Percentiles rank a stretch among this genome's conserved stretches.
Conservation (phyloP, 2,888 invertebrate genomes). For the Acanthosepion esculentum region DNA sequence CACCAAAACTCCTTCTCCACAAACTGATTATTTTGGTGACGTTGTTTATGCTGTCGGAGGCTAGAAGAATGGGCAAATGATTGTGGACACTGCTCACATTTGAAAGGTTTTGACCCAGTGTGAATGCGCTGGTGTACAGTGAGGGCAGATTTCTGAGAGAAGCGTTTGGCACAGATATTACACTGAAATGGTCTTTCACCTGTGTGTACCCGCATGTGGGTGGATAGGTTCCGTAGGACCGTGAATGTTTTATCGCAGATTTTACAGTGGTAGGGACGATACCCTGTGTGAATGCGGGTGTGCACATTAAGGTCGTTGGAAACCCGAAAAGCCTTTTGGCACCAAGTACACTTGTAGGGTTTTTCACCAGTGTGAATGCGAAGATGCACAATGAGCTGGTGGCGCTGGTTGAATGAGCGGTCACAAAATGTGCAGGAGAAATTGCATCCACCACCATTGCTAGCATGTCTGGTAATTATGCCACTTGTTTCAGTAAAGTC, state of each 20-base stretch:
- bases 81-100: background rate
- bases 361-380: constrained; percentile 33
- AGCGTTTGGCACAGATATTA: constrained; percentile 24
- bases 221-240: background rate
- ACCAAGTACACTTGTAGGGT: constrained; percentile 36
- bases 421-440: background rate
- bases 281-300: constrained; percentile 24
- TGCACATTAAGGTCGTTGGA: constrained; percentile 35
- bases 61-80: constrained; percentile 33
- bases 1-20: background rate
- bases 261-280: background rate
- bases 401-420: background rate
- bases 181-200: constrained; percentile 35
- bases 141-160: constrained; percentile 35
- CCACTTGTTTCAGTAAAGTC: background rate
- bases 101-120: constrained; percentile 23
- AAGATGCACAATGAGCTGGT: background rate
- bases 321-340: constrained; percentile 24
- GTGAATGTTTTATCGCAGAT: constrained; percentile 25
- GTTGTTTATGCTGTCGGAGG: constrained; percentile 20
- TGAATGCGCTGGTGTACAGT: constrained; percentile 24
- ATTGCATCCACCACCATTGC: background rate
- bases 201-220: constrained; percentile 40
- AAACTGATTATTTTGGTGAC: background rate
- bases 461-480: background rate